These are phyloP conservation scores for Fundulus diaphanus DNA, from an alignment of 2,797 vertebrate species.

Conservation along the genomic window DNA sequence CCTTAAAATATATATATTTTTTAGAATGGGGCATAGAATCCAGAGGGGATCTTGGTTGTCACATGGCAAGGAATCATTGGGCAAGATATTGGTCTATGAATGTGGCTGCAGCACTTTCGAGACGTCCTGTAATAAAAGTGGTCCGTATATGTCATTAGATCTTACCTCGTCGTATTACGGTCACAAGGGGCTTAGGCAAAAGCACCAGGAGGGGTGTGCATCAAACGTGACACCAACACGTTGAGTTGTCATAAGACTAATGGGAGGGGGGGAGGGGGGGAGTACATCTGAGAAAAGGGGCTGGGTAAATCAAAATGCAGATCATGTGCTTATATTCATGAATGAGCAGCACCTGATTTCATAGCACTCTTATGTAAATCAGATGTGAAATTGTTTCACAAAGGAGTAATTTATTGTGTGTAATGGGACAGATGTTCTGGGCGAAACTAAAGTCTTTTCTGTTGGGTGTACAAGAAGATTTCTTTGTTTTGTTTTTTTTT, in stretches of 20 bases:
- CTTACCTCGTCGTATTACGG: neutral
- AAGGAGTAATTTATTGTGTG: neutral
- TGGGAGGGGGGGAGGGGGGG: too few species aligned
- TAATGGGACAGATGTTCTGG: neutral
- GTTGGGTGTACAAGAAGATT: neutral
- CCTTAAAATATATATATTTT: neutral
- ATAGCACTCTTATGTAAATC: neutral
- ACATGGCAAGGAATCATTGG: neutral
- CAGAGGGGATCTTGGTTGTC: neutral
- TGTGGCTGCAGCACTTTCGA: neutral
- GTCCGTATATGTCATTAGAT: neutral
- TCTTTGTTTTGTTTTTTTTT: neutral
- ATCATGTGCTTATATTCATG: neutral
- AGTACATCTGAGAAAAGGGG: neutral
- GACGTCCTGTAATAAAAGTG: neutral
- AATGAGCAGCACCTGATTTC: neutral
- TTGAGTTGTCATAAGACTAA: neutral
- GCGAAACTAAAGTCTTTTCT: neutral
- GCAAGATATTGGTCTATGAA: neutral
- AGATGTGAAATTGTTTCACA: too few species aligned
- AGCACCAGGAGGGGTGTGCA: neutral
- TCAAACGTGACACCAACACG: neutral
- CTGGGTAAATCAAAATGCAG: neutral
- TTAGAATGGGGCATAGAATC: neutral
- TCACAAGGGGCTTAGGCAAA: slow-evolving; percentile 4